A percentile compares a stretch with the other conserved stretches of the same genome.
Evolutionary conservation across 2,113 vertebrate genomes (phyloP).

Genomic region (Muntiacus muntjak): DNA sequence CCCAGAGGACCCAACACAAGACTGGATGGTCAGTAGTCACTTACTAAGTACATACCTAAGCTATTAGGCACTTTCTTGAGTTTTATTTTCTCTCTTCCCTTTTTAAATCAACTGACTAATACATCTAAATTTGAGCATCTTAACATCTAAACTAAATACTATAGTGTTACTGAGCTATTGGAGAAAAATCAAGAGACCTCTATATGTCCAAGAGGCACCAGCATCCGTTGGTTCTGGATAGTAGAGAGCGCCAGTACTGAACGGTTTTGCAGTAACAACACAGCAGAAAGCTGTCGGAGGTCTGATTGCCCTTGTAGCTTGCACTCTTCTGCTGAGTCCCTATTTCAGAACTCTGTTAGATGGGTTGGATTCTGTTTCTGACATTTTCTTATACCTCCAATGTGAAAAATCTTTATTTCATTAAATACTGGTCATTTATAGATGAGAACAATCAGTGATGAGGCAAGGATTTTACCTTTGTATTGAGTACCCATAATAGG

Average conservation of each 20-base stretch:
- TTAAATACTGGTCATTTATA: not conserved
- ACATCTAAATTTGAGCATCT: not conserved
- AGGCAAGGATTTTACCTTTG: not conserved
- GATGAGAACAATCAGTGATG: not conserved
- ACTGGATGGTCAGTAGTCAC: not conserved
- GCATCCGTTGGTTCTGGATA: not conserved
- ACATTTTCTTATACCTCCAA: not conserved
- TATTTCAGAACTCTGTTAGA: not conserved
- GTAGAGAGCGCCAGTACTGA: not conserved
- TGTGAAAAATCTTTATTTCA: not conserved
- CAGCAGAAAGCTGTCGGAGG: not conserved
- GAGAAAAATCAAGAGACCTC: not conserved
- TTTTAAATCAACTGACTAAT: not conserved
- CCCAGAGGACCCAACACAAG: not conserved
- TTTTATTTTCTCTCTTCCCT: not conserved
- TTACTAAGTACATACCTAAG: not conserved
- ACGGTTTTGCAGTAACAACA: not conserved
- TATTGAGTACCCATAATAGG: not conserved
- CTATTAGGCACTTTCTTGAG: not conserved
- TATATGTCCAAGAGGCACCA: not conserved
- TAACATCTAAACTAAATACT: not conserved
- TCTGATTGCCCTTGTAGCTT: not conserved
- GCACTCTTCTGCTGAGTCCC: not conserved
- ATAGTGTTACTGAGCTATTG: not conserved
- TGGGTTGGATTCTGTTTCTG: not conserved